A percentile compares a stretch with the other conserved stretches of the same genome.
These are phyloP conservation scores for Dasypolia templi DNA, from an alignment of 2,888 invertebrate genomes.

Conservation along the genomic window DNA sequence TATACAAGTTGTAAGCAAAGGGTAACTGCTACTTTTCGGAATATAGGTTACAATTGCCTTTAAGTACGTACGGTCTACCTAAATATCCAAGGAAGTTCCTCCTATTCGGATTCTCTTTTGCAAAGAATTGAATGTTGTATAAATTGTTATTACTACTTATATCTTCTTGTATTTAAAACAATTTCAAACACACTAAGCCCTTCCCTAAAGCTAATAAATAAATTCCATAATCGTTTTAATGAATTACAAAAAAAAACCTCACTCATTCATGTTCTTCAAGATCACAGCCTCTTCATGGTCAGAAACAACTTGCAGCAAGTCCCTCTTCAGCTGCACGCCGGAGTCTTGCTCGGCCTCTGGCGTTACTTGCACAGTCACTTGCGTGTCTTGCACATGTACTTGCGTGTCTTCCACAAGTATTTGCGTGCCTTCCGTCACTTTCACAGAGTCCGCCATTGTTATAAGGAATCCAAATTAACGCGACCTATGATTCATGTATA, in stretches of 20 bases:
- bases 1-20: too few species aligned
- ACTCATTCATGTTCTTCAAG: conserved; percentile 50
- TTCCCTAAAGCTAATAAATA: neutral
- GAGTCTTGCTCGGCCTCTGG: conserved; percentile 53
- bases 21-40: neutral
- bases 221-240: neutral
- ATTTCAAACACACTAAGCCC: neutral
- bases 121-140: neutral
- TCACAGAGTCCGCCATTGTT: conserved; percentile 83
- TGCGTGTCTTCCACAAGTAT: conserved; percentile 64
- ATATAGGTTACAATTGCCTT: too few species aligned
- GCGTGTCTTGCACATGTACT: conserved; percentile 40
- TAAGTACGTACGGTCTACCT: neutral
- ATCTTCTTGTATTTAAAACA: neutral
- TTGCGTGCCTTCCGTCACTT: conserved; percentile 71
- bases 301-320: conserved; percentile 52
- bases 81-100: neutral
- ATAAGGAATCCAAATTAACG: conserved; percentile 59
- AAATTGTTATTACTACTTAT: too few species aligned
- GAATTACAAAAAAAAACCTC: conserved; percentile 20
- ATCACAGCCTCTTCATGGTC: conserved; percentile 26
- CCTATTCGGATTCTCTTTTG: neutral
- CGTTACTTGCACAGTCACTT: conserved; percentile 26
- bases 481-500: conserved; percentile 66
- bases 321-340: conserved; percentile 49